These are phyloP conservation scores for Mohoua ochrocephala DNA, from an alignment of 2,113 vertebrate genomes.

Conservation along the genomic window DNA sequence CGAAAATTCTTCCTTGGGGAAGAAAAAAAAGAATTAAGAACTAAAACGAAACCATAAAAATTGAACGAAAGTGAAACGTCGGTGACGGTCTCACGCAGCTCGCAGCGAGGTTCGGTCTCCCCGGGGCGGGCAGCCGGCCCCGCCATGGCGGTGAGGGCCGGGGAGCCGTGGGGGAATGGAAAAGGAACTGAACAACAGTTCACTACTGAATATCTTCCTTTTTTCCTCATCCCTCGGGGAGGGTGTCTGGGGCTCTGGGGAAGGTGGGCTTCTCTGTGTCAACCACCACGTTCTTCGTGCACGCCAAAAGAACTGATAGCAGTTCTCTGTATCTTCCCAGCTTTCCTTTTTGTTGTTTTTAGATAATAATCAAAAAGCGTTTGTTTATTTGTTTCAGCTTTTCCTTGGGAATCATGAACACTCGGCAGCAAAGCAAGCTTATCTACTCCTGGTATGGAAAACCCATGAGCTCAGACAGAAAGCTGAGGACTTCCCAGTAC, in stretches of 20 bases:
- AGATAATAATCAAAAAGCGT: background rate
- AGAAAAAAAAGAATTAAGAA: background rate
- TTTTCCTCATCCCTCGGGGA: background rate
- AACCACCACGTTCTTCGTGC: accelerated
- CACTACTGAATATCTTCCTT: background rate
- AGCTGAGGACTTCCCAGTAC: slow-evolving; percentile 60
- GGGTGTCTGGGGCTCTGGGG: background rate
- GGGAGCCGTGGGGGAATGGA: background rate
- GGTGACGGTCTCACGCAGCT: background rate
- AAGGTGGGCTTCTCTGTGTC: background rate
- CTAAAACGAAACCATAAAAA: accelerated
- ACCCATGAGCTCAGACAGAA: slow-evolving; percentile 63
- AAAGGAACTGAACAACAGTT: no score
- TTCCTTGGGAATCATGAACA: slow-evolving; percentile 65
- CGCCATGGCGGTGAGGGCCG: background rate
- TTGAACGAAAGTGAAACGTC: background rate
- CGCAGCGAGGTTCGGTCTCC: background rate
- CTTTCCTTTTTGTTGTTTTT: accelerated
- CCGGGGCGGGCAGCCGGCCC: background rate
- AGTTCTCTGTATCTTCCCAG: accelerated
- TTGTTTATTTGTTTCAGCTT: background rate
- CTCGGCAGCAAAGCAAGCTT: slow-evolving; percentile 63
- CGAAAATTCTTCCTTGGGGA: background rate
- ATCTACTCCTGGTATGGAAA: slow-evolving; percentile 77
- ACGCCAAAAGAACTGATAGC: accelerated